Percentiles rank a stretch among this genome's conserved stretches.
These are phyloP conservation scores for Vidua macroura DNA, from an alignment of 2,113 vertebrate genomes.

Conservation along the genomic window DNA sequence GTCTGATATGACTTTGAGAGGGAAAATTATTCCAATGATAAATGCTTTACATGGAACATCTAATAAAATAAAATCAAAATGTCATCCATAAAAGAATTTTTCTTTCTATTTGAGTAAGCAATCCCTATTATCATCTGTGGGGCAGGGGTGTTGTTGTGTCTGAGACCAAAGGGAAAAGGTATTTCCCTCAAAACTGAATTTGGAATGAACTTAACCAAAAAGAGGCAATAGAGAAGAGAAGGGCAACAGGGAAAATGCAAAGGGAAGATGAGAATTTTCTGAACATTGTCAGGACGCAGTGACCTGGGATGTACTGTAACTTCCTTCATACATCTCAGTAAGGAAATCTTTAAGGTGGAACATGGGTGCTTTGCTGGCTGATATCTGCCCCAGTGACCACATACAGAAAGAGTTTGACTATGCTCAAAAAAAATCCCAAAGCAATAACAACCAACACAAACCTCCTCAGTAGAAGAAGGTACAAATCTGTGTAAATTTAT, in stretches of 20 bases:
- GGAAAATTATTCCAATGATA: conserved; percentile 48
- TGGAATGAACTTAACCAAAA: not conserved
- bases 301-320: not conserved
- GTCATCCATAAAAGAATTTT: not conserved
- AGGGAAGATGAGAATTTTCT: not conserved
- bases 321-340: not conserved
- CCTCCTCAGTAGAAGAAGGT: not conserved
- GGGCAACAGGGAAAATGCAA: not conserved
- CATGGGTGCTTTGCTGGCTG: not conserved
- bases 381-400: not conserved
- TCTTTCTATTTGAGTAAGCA: conserved; percentile 5
- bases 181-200: not conserved
- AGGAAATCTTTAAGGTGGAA: not conserved
- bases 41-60: conserved; percentile 2
- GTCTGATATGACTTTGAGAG: conserved; percentile 41
- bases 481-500: not conserved
- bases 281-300: not conserved
- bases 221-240: not conserved
- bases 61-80: conserved; percentile 6
- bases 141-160: not conserved
- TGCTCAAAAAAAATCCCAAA: not conserved
- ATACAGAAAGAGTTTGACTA: not conserved
- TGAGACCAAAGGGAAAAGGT: not conserved
- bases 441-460: not conserved
- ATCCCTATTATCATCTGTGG: not conserved